Evolutionary conservation across 1,140 invertebrate species (phyloP), one percentile per base, ranked within the genome.

Genomic region (Caenorhabditis remanei): DNA sequence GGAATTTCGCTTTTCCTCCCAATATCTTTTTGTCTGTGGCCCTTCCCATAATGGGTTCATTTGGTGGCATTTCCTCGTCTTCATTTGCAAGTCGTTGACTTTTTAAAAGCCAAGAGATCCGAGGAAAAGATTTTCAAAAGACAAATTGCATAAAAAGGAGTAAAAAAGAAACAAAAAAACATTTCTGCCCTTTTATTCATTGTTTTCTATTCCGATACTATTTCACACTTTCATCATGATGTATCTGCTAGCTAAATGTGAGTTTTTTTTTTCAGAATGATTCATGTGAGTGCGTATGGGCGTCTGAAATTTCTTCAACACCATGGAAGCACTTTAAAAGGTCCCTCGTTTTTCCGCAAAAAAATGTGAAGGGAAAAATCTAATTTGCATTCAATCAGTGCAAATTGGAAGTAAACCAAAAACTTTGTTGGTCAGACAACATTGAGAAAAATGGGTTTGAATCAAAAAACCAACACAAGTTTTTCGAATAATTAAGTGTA

Each of bases 331-430:
- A 65, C 61, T 65, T 65, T 65, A 65, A 65, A 65, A 65, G 61
- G 61, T 65, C 24, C 61, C 61, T 40, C 40, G 1, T 65, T 61
- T 16, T 24, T n/a, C 56, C 13, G 16, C 56, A 61, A 24, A 61
- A 65, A 65, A 65, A n/a, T n/a, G 8, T 8, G 4, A 40, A 40
- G n/a, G 61, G 40, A 65, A 65, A 21, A 65, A 75, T 75, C n/a
- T 6, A 75, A 46, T 75, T 75, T 75, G 67, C 67, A 75, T 75
- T n/a, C 43, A 75, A 46, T 75, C 40, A 75, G 21, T 75, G 67
- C 43, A 48, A 75, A 46, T 75, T 46, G 67, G 19, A n/a, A 75
- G 43, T 46, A 46, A 75, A 75, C 40, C 6, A n/a, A 40, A 65
- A 65, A 40, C 9, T 65, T 65, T 32, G 21, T 8, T 58, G 56